A percentile compares a stretch with the other conserved stretches of the same genome.
Evolutionary conservation across 2,113 vertebrate genomes (phyloP).

Genomic region (Butastur rufipennis): DNA sequence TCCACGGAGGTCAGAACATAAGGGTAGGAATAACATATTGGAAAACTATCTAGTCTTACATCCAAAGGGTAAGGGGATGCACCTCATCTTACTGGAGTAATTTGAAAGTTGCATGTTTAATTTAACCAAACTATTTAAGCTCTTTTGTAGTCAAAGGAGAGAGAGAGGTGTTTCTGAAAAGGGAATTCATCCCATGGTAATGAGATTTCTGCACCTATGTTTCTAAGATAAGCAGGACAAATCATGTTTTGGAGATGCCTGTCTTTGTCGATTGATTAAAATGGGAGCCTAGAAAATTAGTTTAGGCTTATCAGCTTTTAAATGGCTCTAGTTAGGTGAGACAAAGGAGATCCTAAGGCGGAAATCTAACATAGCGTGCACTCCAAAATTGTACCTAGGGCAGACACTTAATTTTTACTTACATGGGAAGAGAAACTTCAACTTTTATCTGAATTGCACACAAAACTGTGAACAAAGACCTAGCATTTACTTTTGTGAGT

Average conservation of each 20-base stretch:
- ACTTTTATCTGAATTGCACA: not conserved
- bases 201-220: conserved; percentile 1
- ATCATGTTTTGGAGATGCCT: not conserved
- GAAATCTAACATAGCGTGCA: not conserved
- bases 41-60: not conserved
- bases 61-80: not conserved
- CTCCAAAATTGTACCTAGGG: not conserved
- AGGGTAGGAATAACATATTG: not conserved
- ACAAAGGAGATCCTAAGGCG: not conserved
- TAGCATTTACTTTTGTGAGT: not conserved
- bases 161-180: not conserved
- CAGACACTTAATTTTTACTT: not conserved
- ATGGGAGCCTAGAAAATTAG: not conserved
- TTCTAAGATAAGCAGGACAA: conserved; percentile 37
- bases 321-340: not conserved
- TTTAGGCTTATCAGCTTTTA: conserved; percentile 33
- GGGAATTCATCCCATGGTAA: not conserved
- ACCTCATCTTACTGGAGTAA: not conserved
- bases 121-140: not conserved
- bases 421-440: not conserved
- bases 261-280: not conserved
- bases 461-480: not conserved
- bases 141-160: not conserved
- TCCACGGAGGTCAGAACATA: not conserved
- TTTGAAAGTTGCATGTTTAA: not conserved